phyloP scores from a whole-genome alignment of 64 coral and sea anemone species.

The Montipora cactus region DNA sequence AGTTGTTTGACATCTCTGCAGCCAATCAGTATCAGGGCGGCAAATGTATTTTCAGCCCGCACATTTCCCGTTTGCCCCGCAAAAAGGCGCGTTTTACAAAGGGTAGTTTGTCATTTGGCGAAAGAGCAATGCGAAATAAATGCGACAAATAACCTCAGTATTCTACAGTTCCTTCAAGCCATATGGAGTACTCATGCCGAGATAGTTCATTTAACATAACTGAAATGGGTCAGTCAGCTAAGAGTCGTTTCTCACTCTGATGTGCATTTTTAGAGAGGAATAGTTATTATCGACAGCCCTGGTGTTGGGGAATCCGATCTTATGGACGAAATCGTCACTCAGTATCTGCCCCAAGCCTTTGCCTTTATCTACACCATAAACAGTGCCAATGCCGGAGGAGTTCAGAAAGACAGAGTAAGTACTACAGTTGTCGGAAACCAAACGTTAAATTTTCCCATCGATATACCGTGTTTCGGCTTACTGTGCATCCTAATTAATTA shows the following conservation, averaged over 20 bases:
- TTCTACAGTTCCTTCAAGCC: no score
- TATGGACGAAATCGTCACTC: constrained; percentile 4
- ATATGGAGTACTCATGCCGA: no score
- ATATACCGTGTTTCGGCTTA: background rate
- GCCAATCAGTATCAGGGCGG: no score
- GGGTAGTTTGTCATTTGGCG: no score
- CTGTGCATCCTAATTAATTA: background rate
- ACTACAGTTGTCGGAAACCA: background rate
- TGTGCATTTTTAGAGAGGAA: background rate
- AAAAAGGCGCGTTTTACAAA: no score
- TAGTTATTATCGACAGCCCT: constrained; percentile 8
- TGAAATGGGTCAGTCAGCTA: background rate
- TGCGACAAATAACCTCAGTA: no score
- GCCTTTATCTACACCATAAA: background rate
- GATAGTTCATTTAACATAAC: no score
- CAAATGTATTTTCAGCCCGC: no score
- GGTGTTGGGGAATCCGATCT: constrained; percentile 7
- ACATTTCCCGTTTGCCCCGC: no score
- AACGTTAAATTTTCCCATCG: background rate
- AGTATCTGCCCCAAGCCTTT: constrained; percentile 8
- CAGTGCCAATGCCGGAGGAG: constrained; percentile 21
- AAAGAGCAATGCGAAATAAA: no score
- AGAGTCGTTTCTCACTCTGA: background rate
- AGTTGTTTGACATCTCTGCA: no score
- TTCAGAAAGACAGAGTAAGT: constrained; percentile 28